Percentiles rank a stretch among this genome's conserved stretches.
phyloP scores from a whole-genome alignment of 2,797 vertebrate genomes.

The Distichodus sexfasciatus region DNA sequence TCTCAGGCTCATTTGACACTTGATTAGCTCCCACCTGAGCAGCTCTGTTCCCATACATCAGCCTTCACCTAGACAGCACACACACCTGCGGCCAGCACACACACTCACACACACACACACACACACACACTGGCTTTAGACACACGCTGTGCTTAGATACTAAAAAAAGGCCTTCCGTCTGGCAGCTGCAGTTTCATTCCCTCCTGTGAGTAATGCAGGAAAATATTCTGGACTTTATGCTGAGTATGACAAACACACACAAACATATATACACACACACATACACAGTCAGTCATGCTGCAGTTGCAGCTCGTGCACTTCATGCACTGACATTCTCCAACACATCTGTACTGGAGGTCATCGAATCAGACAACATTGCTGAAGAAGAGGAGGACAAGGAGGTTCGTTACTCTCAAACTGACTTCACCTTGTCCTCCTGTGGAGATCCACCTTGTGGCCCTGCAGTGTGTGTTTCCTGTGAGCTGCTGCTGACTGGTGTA shows the following conservation, averaged over 20 bases:
- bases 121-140: slow-evolving; percentile 8
- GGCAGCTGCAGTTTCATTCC: not conserved
- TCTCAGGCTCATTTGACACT: slow-evolving; percentile 70
- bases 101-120: slow-evolving; percentile 50
- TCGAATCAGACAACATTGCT: no score
- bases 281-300: no score
- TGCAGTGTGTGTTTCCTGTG: no score
- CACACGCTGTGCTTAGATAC: slow-evolving; percentile 12
- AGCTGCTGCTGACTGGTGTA: no score
- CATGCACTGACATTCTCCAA: no score
- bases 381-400: no score
- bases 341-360: no score
- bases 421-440: no score
- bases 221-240: not conserved
- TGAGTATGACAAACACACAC: not conserved
- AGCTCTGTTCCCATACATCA: slow-evolving; percentile 67
- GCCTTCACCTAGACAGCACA: slow-evolving; percentile 34
- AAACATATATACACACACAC: no score
- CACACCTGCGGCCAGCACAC: slow-evolving; percentile 38
- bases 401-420: no score
- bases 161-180: not conserved
- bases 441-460: no score
- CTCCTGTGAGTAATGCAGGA: not conserved
- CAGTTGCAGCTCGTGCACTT: no score
- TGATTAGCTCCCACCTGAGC: slow-evolving; percentile 73